phyloP scores from a whole-genome alignment of 2,888 invertebrate genomes.

The Panopea generosa region DNA sequence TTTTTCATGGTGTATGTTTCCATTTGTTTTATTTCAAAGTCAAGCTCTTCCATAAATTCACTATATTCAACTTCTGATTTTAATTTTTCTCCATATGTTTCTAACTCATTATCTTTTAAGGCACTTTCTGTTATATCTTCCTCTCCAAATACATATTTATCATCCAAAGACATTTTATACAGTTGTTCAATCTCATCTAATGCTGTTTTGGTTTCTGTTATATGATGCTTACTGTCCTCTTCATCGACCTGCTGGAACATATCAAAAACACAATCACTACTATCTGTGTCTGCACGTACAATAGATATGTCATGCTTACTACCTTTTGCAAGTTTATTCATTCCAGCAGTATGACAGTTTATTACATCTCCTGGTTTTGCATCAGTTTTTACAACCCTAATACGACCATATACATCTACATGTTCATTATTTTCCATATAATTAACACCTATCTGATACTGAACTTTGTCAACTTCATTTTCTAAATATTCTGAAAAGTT shows the following conservation, averaged over 20 bases:
- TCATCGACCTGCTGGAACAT: conserved; percentile 32
- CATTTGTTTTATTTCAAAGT: conserved; percentile 25
- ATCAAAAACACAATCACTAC: conserved; percentile 8
- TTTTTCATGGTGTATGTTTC: conserved; percentile 15
- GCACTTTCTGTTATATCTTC: background rate
- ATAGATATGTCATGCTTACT: no score
- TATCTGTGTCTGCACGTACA: no score
- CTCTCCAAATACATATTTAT: conserved; percentile 15
- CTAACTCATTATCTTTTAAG: background rate
- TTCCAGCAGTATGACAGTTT: no score
- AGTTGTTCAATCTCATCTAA: conserved; percentile 45
- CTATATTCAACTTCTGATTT: background rate
- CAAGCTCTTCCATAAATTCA: conserved; percentile 21
- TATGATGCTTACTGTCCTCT: background rate
- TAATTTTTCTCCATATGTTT: background rate
- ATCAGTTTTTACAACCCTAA: background rate
- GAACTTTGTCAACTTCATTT: conserved; percentile 1
- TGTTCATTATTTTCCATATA: conserved; percentile 19
- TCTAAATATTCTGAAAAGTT: background rate
- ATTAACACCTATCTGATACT: conserved; percentile 25
- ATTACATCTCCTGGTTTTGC: no score
- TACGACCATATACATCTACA: conserved; percentile 29
- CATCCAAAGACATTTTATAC: conserved; percentile 30
- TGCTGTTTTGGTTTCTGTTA: background rate
- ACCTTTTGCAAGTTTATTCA: no score